Base-by-base conservation (phyloP, 1,140 invertebrate species). In the Megalonaias nervosa region DNA sequence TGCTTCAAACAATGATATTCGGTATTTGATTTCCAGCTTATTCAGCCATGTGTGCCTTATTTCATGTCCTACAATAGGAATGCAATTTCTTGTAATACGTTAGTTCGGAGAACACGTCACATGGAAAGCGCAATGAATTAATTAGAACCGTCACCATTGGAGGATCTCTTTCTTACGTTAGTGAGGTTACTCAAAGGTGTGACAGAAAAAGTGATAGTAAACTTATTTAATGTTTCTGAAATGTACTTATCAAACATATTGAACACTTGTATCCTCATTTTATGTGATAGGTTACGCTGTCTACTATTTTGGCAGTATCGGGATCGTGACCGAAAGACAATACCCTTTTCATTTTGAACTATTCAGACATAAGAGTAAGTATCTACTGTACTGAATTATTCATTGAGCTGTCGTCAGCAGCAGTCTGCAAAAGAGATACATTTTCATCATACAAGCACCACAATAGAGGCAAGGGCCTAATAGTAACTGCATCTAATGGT, bases 361-460 rank as follows among this genome's bases (percentile, higher is more conserved):
- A 57, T 72, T 65, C 77, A n/a, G 31, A 68, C 48, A 73, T 67
- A 21, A 38, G 77, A 16, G 59, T 60, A 3, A 74, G 73, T 3
- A 57, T 74, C 0, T 71, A 73, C 56, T 76, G 67, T 65, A 70
- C 74, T 17, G 74, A 76, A 70, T 23, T 77, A 3, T 72, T 67
- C 23, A 72, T 79, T 55, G 66, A 75, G 15, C 56, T 48, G 13
- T 73, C 67, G 16, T 71, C 67, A 61, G 65, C 67, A 12, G n/a
- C 62, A 15, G 48, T 72, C 14, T 77, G n/a, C n/a, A 56, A 77
- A 64, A 67, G 69, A 21, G 56, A 72, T 21, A 80, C 69, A 48
- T 73, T 61, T 17, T 67, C 61, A 17, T 48, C 48, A n/a, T 77
- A 80, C 60, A 79, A 81, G 65, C 62, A 67, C 17, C 58, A 72